These are phyloP conservation scores for Scaptomyza flava DNA, from an alignment of 2,888 invertebrate species.

Conservation along the genomic window DNA sequence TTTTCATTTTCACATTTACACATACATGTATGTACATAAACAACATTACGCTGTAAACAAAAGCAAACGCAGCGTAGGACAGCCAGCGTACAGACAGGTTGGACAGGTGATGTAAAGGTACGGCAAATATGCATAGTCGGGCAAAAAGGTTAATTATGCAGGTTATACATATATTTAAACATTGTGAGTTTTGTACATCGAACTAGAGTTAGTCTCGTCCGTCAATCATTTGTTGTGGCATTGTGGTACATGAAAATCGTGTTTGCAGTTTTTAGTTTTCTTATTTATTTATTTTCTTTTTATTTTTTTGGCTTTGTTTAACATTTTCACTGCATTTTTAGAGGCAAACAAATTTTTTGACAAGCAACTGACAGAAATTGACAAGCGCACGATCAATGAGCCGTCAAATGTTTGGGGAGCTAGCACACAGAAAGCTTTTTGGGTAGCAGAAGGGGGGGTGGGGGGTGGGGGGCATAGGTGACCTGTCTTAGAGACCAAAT, in stretches of 20 bases:
- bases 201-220: slow-evolving; percentile 27
- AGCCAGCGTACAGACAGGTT: slow-evolving; percentile 8
- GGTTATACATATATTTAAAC: slow-evolving; percentile 9
- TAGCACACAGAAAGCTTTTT: neutral
- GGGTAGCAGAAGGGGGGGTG: neutral
- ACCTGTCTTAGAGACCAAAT: slow-evolving; percentile 28
- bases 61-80: slow-evolving; percentile 30
- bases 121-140: slow-evolving; percentile 53
- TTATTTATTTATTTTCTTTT: slow-evolving; percentile 5
- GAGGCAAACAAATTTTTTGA: slow-evolving; percentile 77
- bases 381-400: slow-evolving; percentile 75
- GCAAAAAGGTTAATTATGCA: slow-evolving; percentile 77
- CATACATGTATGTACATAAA: slow-evolving; percentile 52
- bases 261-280: slow-evolving; percentile 60
- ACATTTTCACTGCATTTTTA: slow-evolving; percentile 73
- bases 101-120: slow-evolving; percentile 25
- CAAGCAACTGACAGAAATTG: slow-evolving; percentile 81
- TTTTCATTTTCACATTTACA: slow-evolving; percentile 60
- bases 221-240: slow-evolving; percentile 59
- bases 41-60: slow-evolving; percentile 71
- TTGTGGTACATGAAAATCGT: slow-evolving; percentile 73
- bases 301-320: slow-evolving; percentile 26
- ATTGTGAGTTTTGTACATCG: slow-evolving; percentile 27
- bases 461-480: slow-evolving; percentile 17
- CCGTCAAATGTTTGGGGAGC: slow-evolving; percentile 57